Conservation (phyloP, 2,113 vertebrate genomes). For the Garra rufa region DNA sequence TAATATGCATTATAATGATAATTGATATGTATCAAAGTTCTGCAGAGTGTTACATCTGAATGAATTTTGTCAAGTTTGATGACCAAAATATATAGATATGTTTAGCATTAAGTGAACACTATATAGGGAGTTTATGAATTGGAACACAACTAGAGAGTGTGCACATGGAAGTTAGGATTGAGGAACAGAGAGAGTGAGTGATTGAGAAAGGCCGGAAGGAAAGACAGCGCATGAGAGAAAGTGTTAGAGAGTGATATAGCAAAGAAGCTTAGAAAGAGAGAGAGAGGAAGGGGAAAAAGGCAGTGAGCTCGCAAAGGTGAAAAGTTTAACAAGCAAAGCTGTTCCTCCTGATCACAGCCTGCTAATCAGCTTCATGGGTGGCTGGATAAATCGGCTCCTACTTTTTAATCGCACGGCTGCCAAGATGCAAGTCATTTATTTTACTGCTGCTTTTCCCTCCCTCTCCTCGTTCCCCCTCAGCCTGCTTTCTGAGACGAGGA, state of each 20-base stretch:
- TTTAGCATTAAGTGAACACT: neutral
- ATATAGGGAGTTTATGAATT: neutral
- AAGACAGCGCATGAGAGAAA: slow-evolving; percentile 19
- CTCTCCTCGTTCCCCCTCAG: slow-evolving; percentile 43
- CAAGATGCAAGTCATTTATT: slow-evolving; percentile 87
- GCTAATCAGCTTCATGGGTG: slow-evolving; percentile 99
- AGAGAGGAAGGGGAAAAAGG: slow-evolving; percentile 24
- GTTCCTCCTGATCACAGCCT: slow-evolving; percentile 98
- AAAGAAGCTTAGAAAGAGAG: slow-evolving; percentile 35
- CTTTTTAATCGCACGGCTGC: slow-evolving; percentile 80
- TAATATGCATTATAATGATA: no score
- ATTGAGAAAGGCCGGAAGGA: slow-evolving; percentile 5
- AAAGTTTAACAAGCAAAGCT: slow-evolving; percentile 99
- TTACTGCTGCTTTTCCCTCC: slow-evolving; percentile 69
- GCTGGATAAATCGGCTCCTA: slow-evolving; percentile 93
- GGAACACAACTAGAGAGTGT: neutral
- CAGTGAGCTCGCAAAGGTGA: slow-evolving; percentile 86
- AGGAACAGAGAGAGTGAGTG: neutral
- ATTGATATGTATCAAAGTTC: no score
- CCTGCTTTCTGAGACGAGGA: slow-evolving; percentile 50
- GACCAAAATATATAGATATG: neutral
- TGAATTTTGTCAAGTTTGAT: neutral
- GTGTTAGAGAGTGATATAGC: slow-evolving; percentile 38
- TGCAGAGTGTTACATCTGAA: neutral
- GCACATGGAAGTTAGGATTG: neutral